Evolutionary conservation across 2,113 vertebrate genomes (phyloP).

Genomic region (Ctenomys sociabilis): DNA sequence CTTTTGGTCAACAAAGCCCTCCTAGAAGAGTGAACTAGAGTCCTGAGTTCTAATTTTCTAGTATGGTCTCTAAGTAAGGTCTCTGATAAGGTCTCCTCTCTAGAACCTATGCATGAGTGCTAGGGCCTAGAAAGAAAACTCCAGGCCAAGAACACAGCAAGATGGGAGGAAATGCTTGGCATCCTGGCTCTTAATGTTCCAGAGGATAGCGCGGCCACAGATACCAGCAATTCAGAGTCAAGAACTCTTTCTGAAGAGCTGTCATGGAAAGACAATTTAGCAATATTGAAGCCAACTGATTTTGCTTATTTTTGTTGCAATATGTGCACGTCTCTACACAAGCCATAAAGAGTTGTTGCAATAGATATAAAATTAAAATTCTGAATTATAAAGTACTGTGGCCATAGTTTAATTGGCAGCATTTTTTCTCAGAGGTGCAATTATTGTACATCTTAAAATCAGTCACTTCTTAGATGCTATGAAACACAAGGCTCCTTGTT

Average conservation of each 20-base stretch:
- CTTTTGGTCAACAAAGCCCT: background rate
- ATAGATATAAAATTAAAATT: constrained; percentile 27
- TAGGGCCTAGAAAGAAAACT: background rate
- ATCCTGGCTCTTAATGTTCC: background rate
- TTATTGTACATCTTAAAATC: constrained; percentile 36
- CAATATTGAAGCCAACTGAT: background rate
- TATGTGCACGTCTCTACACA: background rate
- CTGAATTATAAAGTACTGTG: constrained; percentile 45
- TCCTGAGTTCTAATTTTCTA: background rate
- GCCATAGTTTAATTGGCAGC: constrained; percentile 47
- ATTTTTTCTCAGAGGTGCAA: background rate
- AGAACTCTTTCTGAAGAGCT: background rate
- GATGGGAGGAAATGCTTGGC: background rate
- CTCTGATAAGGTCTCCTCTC: background rate
- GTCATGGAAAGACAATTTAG: background rate
- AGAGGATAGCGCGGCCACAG: background rate
- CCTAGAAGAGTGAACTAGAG: background rate
- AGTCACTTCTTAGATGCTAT: background rate
- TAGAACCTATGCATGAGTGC: background rate
- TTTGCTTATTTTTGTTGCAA: constrained; percentile 58
- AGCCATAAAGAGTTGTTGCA: constrained; percentile 47
- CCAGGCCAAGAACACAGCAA: background rate
- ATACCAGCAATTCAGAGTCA: background rate
- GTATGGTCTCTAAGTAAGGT: background rate
- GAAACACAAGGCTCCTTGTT: background rate